Percentiles rank a stretch among this genome's conserved stretches.
Evolutionary conservation across 2,113 vertebrate genomes (phyloP).

Genomic region (Mugil cephalus): DNA sequence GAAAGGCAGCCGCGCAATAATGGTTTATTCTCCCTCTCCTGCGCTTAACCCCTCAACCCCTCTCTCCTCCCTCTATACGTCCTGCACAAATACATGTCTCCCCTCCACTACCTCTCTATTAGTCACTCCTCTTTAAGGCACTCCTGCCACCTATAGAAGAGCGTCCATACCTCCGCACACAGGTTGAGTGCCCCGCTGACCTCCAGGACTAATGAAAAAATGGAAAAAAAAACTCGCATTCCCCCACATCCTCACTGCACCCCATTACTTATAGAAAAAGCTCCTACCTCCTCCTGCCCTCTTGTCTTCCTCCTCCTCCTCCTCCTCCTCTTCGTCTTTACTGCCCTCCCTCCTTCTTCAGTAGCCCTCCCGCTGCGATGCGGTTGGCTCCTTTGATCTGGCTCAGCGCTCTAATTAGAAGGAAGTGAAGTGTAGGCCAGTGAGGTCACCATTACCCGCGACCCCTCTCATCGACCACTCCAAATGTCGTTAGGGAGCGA

Average conservation of each 20-base stretch:
- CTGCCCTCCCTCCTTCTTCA: slow-evolving; percentile 84
- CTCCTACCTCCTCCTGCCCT: slow-evolving; percentile 48
- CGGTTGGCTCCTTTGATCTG: slow-evolving; percentile 92
- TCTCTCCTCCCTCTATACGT: slow-evolving; percentile 23
- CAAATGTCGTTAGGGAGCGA: slow-evolving; percentile 88
- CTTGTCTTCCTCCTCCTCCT: slow-evolving; percentile 53
- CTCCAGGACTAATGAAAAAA: slow-evolving; percentile 66
- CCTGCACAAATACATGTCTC: slow-evolving; percentile 50
- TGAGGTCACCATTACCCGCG: slow-evolving; percentile 90
- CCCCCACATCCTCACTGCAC: slow-evolving; percentile 49
- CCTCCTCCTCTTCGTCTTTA: slow-evolving; percentile 67
- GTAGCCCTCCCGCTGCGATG: slow-evolving; percentile 92
- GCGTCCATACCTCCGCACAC: slow-evolving; percentile 52
- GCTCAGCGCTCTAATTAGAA: slow-evolving; percentile 95
- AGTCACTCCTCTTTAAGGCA: slow-evolving; percentile 43
- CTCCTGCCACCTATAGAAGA: slow-evolving; percentile 68
- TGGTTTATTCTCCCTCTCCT: slow-evolving; percentile 46
- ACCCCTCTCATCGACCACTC: slow-evolving; percentile 92
- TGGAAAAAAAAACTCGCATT: slow-evolving; percentile 34
- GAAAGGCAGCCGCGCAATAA: slow-evolving; percentile 61
- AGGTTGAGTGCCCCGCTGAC: slow-evolving; percentile 72
- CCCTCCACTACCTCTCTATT: slow-evolving; percentile 42
- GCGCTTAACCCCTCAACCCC: slow-evolving; percentile 33
- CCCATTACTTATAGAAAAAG: slow-evolving; percentile 76
- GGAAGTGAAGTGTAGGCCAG: slow-evolving; percentile 98